Conservation (phyloP, 2,888 invertebrate genomes). For the Ophion slaviceki region DNA sequence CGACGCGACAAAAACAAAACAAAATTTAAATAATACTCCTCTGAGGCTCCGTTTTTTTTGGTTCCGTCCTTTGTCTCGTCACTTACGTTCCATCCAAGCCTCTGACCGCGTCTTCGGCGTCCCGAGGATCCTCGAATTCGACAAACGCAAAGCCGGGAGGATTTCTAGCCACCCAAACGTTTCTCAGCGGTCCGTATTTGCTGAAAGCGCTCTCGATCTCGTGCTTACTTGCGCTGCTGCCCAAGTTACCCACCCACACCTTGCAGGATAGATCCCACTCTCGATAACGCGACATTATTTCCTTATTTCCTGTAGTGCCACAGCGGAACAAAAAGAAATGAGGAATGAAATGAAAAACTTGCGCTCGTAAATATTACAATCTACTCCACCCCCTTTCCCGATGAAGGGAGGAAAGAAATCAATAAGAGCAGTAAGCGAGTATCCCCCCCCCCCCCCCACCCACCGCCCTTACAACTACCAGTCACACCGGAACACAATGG, state of each 20-base stretch:
- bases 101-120: conserved; percentile 94
- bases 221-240: conserved; percentile 95
- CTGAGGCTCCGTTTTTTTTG: background rate
- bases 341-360: too few species aligned
- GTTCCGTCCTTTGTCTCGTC: background rate
- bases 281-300: conserved; percentile 88
- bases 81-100: conserved; percentile 93
- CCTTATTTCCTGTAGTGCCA: background rate
- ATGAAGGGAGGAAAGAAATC: background rate
- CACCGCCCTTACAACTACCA: too few species aligned
- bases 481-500: too few species aligned
- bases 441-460: too few species aligned
- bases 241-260: conserved; percentile 96
- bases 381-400: too few species aligned
- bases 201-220: conserved; percentile 94
- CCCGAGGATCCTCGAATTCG: conserved; percentile 94
- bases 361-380: too few species aligned
- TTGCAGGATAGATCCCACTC: conserved; percentile 96
- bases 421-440: background rate
- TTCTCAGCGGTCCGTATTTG: conserved; percentile 94
- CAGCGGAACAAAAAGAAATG: too few species aligned
- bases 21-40: background rate
- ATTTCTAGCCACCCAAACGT: conserved; percentile 97
- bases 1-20: background rate
- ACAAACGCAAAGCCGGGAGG: conserved; percentile 97